Conservation (phyloP, 2,888 invertebrate genomes). For the Julus scanicus region DNA sequence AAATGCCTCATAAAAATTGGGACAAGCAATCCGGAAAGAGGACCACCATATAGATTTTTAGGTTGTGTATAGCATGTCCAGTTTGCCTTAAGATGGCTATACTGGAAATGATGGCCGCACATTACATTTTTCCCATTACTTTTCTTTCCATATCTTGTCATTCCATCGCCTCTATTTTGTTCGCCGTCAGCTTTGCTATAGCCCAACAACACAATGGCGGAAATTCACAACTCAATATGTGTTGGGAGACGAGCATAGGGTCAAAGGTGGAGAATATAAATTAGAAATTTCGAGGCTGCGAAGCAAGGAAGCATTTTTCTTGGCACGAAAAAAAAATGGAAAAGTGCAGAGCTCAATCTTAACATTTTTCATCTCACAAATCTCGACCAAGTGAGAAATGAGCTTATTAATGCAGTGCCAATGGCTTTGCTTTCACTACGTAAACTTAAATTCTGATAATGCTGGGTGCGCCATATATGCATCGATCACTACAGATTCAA, state of each 20-base stretch:
- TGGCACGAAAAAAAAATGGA: neutral
- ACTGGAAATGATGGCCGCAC: slow-evolving; percentile 28
- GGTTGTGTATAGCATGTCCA: neutral
- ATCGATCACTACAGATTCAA: neutral
- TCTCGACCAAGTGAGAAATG: slow-evolving; percentile 34
- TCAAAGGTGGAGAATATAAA: slow-evolving; percentile 37
- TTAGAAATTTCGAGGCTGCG: slow-evolving; percentile 38
- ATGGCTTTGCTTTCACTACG: neutral
- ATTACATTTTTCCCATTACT: slow-evolving; percentile 36
- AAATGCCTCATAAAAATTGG: slow-evolving; percentile 25
- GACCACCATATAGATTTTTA: neutral
- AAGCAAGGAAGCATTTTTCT: slow-evolving; percentile 13
- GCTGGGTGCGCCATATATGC: neutral
- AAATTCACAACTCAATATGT: slow-evolving; percentile 40
- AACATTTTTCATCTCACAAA: slow-evolving; percentile 35
- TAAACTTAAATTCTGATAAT: neutral
- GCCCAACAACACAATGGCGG: slow-evolving; percentile 33
- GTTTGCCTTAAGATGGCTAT: neutral
- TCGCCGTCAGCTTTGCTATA: slow-evolving; percentile 32
- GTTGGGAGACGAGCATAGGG: neutral
- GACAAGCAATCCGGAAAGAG: neutral
- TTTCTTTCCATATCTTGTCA: slow-evolving; percentile 37
- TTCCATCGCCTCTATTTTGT: slow-evolving; percentile 31
- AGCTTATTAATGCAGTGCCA: neutral
- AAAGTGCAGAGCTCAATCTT: slow-evolving; percentile 12